These are phyloP conservation scores for Xanthorhoe spadicearia DNA, from an alignment of 2,888 invertebrate genomes.

Conservation along the genomic window DNA sequence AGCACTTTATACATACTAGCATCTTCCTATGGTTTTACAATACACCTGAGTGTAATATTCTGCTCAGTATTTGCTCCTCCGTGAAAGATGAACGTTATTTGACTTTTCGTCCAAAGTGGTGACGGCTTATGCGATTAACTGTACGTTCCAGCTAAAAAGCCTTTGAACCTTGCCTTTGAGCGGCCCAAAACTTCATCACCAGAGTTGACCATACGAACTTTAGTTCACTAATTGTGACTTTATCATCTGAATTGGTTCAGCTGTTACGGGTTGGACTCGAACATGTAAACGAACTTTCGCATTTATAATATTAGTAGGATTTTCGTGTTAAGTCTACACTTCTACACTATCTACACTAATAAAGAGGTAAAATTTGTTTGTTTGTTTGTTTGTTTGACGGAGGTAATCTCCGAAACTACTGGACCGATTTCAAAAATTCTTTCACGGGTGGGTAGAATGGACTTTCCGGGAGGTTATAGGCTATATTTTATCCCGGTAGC, in stretches of 20 bases:
- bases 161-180: no score
- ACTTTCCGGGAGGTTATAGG: no score
- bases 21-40: not conserved
- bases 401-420: no score
- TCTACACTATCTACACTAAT: no score
- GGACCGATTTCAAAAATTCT: no score
- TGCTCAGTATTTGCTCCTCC: not conserved
- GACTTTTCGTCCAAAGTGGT: not conserved
- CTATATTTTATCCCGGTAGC: no score
- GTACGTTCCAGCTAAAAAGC: not conserved
- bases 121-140: not conserved
- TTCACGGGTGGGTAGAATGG: no score
- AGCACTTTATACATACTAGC: slow-evolving; percentile 6
- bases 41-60: not conserved
- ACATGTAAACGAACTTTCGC: slow-evolving; percentile 8
- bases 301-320: slow-evolving; percentile 10
- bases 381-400: no score
- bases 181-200: not conserved
- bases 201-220: not conserved
- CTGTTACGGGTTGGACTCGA: not conserved
- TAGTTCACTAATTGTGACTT: not conserved
- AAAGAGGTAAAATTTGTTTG: no score
- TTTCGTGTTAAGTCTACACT: slow-evolving; percentile 1
- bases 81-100: not conserved
- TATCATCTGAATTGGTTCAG: slow-evolving; percentile 1